phyloP scores from a whole-genome alignment of 1,140 invertebrate species.

The Zelostemma sp. region DNA sequence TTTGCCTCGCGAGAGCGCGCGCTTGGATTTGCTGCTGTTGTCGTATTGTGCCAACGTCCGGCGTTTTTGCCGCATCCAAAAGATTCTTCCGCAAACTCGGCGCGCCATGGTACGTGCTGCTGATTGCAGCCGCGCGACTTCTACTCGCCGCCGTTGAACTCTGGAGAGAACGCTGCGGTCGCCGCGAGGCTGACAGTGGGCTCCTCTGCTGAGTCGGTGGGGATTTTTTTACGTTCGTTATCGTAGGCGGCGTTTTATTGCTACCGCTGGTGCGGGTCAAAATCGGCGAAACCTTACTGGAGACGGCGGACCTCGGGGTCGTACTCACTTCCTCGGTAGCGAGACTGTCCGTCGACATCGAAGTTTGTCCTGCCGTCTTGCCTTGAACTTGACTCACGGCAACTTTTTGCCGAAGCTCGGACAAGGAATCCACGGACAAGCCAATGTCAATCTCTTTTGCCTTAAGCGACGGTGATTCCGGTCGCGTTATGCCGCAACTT shows the following conservation, averaged over 20 bases:
- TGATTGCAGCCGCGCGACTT: constrained; percentile 63
- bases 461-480: constrained; percentile 65
- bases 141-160: constrained; percentile 65
- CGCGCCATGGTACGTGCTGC: constrained; percentile 56
- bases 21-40: constrained; percentile 22
- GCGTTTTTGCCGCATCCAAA: constrained; percentile 65
- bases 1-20: constrained; percentile 26
- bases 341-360: constrained; percentile 66
- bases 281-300: constrained; percentile 62
- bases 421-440: constrained; percentile 70
- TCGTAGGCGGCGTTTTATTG: constrained; percentile 45
- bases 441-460: constrained; percentile 65
- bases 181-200: constrained; percentile 39
- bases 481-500: constrained; percentile 66
- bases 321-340: constrained; percentile 55
- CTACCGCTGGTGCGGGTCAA: constrained; percentile 39
- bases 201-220: constrained; percentile 60
- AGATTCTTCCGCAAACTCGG: constrained; percentile 62
- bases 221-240: constrained; percentile 55
- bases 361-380: constrained; percentile 60
- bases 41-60: constrained; percentile 49
- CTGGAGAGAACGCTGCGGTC: constrained; percentile 57
- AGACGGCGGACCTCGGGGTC: constrained; percentile 57
- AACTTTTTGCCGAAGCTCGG: constrained; percentile 65
- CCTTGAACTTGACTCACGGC: constrained; percentile 60